phyloP scores from a whole-genome alignment of 2,888 invertebrate genomes.

The Artemia sp. region DNA sequence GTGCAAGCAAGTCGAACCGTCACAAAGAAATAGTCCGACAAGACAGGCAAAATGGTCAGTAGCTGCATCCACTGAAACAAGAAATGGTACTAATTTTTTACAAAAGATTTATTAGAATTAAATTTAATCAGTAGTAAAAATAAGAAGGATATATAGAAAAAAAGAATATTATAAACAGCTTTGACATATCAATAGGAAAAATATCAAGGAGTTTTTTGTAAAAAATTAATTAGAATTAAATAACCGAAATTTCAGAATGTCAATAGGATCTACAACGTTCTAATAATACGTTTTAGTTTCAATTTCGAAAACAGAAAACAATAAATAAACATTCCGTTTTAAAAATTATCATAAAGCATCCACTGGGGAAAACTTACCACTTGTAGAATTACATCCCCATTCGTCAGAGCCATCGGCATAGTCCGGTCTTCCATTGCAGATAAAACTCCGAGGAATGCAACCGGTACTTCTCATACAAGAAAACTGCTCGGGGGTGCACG shows the following conservation, averaged over 20 bases:
- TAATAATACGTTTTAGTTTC: no score
- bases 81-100: neutral
- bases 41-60: slow-evolving; percentile 20
- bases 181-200: neutral
- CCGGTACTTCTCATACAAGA: slow-evolving; percentile 45
- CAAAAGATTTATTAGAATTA: neutral
- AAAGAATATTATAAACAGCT: neutral
- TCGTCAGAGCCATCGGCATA: slow-evolving; percentile 44
- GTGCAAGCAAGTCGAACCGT: slow-evolving; percentile 43
- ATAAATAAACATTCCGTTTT: no score
- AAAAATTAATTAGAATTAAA: no score
- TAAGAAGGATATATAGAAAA: neutral
- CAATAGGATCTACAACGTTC: no score
- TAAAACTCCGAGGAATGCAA: slow-evolving; percentile 38
- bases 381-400: slow-evolving; percentile 31
- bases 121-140: neutral
- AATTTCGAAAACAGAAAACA: no score
- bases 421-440: slow-evolving; percentile 40
- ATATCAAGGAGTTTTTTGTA: no score
- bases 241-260: no score
- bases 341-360: no score
- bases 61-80: slow-evolving; percentile 13
- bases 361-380: neutral
- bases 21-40: slow-evolving; percentile 41
- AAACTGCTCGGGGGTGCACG: slow-evolving; percentile 35